Base-by-base conservation (phyloP, 1,140 invertebrate species). In the Drosophila ficusphila region DNA sequence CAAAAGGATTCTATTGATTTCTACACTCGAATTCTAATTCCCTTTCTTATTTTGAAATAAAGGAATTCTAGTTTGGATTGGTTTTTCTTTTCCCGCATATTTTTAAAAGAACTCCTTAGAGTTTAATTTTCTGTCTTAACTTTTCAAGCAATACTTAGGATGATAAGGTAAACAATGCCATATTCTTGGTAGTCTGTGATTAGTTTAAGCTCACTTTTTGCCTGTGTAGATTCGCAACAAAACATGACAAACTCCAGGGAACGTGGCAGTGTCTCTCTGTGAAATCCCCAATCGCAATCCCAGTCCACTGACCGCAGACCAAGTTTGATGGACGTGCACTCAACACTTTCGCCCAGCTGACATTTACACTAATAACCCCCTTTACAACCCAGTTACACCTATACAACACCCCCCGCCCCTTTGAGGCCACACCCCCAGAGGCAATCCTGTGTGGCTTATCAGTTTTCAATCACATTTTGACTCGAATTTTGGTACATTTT, bases 381-480 rank as follows among this genome's bases (percentile, higher is more conserved):
- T 36, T 16, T 25, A 7, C 18, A 9, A 12, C 12, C 33, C 49
- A 14, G 6, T 25, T 18, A 36, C 41, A 36, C 18, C 46, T 25
- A 14, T 6, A 8, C 11, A 19, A 64, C n/a, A 8, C 41, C n/a
- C 41, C 11, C 19, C 0, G 41, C 21, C 21, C 39, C 34, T 38
- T 33, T 4, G 5, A 2, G 18, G 42, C 29, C 12, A 6, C 23
- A 33, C 3, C 27, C 36, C 54, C 54, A 49, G 76, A 47, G 72
- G 46, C 52, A 49, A 60, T 71, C 71, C 52, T 68, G 39, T 57
- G 46, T 27, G 62, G 77, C 82, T 86, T 86, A 86, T 86, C 81
- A 88, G 82, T 86, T 86, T 88, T 82, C 81, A 86, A 86, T 86
- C 81, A 82, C 81, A 88, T 88, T 81, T 77, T 70, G 64, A 77